Evolutionary conservation across 2,797 vertebrate species (phyloP), one percentile per base, ranked within the genome.

Genomic region (Sternotherus odoratus): DNA sequence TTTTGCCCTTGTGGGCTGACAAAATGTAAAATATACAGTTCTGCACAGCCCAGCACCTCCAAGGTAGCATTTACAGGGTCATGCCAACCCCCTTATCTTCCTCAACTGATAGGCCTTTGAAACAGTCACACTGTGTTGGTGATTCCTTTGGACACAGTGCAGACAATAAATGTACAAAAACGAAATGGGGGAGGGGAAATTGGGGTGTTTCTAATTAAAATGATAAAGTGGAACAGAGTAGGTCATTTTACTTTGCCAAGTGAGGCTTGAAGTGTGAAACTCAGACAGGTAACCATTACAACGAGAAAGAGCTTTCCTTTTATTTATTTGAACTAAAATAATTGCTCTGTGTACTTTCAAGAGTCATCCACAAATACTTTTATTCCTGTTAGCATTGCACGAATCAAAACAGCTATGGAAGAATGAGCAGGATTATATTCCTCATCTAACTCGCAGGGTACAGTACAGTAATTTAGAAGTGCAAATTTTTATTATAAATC

Each of bases 21-120:
- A 97, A 98, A 95, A 97, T 96, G 96, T 92, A 96, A 97, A 97
- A 98, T 90, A 93, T 97, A 97, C 97, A 95, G 96, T 95, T 95
- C 97, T 95, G 95, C 51, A 81, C 96, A 96, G 96, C 97, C 94
- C 97, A 93, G 93, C 77, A 94, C 94, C 97, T 98, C 97, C 97
- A 96, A 97, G 97, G 96, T 97, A 98, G 92, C 23, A 87, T 93
- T 85, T 94, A 75, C 93, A 81, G 57, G 86, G 83, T 2, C 85
- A 86, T 97, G 98, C 98, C 98, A 98, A 28, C 23, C 1, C 79
- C 51, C 87, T 69, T 1, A 5, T 2, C 74, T 39, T 57, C 10
- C 26, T 43, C 77, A 33, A 19, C 11, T 36, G 49, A 49, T 36
- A 49, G 17, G 33, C 33, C 49, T 78, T n/a, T 36, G 33, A 78